A percentile compares a stretch with the other conserved stretches of the same genome.
phyloP scores from a whole-genome alignment of 2,888 invertebrate genomes.

The Idaea straminata region DNA sequence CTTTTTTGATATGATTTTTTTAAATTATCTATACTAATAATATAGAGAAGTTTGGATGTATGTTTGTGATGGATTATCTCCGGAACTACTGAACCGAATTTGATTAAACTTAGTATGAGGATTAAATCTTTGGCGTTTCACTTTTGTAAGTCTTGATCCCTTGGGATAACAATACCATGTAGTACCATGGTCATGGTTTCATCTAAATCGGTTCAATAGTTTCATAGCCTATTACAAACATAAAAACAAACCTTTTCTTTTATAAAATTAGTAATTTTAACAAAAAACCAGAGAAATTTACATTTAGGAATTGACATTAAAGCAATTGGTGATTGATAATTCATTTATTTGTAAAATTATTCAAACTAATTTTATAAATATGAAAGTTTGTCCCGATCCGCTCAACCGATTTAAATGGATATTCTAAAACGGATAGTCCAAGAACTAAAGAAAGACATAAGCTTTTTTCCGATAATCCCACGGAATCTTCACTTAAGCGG shows the following conservation, averaged over 20 bases:
- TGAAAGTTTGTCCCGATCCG: background rate
- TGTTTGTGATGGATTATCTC: background rate
- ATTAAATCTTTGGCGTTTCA: too few species aligned
- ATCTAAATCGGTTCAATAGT: too few species aligned
- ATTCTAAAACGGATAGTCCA: too few species aligned
- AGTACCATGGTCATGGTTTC: too few species aligned
- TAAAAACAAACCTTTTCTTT: background rate
- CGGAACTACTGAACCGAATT: too few species aligned
- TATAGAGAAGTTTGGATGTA: background rate
- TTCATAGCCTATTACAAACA: background rate
- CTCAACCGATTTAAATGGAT: too few species aligned
- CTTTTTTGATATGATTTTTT: background rate
- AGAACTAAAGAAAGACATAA: too few species aligned
- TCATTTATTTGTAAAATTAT: background rate
- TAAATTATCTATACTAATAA: background rate
- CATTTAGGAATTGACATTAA: conserved; percentile 56
- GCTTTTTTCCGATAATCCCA: too few species aligned
- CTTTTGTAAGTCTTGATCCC: too few species aligned
- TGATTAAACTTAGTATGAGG: too few species aligned
- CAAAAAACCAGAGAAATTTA: conserved; percentile 30
- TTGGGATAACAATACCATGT: too few species aligned
- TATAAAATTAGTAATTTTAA: conserved; percentile 6
- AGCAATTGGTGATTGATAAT: conserved; percentile 35
- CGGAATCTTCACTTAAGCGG: background rate
- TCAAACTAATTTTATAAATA: background rate